phyloP scores from a whole-genome alignment of 2,797 vertebrate genomes.

The Clarias fuscus region DNA sequence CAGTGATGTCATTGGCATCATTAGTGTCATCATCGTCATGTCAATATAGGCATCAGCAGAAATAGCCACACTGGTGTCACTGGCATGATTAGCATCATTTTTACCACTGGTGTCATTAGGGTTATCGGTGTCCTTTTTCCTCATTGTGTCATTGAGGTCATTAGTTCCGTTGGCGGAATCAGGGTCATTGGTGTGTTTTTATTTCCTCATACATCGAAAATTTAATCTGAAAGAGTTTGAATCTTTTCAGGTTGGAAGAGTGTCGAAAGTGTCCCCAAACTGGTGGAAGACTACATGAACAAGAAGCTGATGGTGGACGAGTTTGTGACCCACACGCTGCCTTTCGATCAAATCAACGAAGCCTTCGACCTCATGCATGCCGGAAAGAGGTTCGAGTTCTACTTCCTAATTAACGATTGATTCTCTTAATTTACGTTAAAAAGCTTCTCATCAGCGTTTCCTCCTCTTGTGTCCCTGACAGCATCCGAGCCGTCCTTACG shows the following conservation, averaged over 20 bases:
- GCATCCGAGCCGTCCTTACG: conserved; percentile 83
- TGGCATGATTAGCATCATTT: background rate
- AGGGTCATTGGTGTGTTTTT: too few species aligned
- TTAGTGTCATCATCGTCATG: background rate
- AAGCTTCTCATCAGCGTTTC: background rate
- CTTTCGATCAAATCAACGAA: conserved; percentile 89
- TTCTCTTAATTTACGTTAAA: background rate
- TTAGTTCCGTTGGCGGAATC: too few species aligned
- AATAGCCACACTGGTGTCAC: too few species aligned
- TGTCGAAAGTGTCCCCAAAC: conserved; percentile 87
- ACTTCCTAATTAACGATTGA: background rate
- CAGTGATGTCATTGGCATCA: background rate
- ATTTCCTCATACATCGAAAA: background rate
- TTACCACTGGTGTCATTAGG: background rate
- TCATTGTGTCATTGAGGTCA: background rate
- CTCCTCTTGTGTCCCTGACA: conserved; percentile 62
- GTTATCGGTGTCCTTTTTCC: background rate
- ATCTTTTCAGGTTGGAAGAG: conserved; percentile 89
- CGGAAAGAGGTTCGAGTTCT: conserved; percentile 81
- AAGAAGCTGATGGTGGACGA: conserved; percentile 96
- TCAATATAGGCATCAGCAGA: background rate
- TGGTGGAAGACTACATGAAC: conserved; percentile 91
- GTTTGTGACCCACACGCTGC: conserved; percentile 88
- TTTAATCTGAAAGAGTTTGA: background rate
- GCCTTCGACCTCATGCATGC: conserved; percentile 91